Evolutionary conservation across 2,113 vertebrate species (phyloP).

Genomic region (Tachycineta bicolor): DNA sequence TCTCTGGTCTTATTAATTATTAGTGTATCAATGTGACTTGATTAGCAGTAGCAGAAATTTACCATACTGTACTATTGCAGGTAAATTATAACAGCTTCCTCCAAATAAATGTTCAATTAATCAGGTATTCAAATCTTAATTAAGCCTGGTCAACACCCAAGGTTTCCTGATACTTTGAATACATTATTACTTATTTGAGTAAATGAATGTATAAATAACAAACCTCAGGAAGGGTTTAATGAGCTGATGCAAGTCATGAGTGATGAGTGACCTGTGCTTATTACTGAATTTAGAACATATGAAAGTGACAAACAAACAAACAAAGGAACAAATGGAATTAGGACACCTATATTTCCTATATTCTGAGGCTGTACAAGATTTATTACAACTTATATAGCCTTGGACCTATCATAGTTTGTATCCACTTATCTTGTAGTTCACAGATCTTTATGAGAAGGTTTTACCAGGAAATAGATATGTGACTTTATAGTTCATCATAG

Average conservation of each 20-base stretch:
- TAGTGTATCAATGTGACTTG: neutral
- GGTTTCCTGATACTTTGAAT: neutral
- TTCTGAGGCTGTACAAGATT: neutral
- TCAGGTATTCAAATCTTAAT: neutral
- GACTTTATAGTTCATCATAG: neutral
- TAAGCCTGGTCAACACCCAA: neutral
- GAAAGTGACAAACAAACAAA: neutral
- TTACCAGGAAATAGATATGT: neutral
- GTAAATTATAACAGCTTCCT: neutral
- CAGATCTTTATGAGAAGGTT: neutral
- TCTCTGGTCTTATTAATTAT: neutral
- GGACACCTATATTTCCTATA: neutral
- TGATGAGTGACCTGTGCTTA: neutral
- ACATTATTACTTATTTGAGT: neutral
- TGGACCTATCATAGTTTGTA: neutral
- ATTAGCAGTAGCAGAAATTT: neutral
- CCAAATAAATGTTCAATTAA: neutral
- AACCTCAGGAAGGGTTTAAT: neutral
- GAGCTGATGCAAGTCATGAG: neutral
- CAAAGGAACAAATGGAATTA: neutral
- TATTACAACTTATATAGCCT: neutral
- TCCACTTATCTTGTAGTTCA: neutral
- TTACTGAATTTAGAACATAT: neutral
- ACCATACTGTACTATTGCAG: neutral
- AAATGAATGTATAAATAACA: neutral